Evolutionary conservation across 92 coral and sea anemone species (phyloP).

Genomic region (Heteractis magnifica): DNA sequence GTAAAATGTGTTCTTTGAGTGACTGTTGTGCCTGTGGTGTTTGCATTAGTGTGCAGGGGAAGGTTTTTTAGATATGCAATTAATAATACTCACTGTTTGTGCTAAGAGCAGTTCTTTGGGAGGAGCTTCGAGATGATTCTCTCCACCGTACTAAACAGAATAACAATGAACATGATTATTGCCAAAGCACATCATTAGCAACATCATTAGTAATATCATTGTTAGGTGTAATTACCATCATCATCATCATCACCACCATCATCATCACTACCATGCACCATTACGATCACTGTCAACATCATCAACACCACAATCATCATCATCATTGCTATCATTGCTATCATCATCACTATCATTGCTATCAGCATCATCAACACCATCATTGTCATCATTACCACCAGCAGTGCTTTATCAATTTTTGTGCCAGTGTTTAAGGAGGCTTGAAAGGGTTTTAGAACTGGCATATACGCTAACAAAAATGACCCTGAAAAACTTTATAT

Average conservation of each 20-base stretch:
- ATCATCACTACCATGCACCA: not conserved
- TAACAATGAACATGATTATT: not conserved
- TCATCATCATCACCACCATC: not conserved
- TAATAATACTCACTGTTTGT: slow-evolving; percentile 74
- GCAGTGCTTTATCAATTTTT: no score
- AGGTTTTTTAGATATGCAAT: not conserved
- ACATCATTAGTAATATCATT: not conserved
- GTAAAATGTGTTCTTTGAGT: no score
- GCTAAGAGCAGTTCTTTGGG: slow-evolving; percentile 89
- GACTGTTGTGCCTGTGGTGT: not conserved
- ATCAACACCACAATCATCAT: not conserved
- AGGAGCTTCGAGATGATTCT: slow-evolving; percentile 87
- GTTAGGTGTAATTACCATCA: not conserved
- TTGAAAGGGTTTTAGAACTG: no score
- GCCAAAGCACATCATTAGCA: not conserved
- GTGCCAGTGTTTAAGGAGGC: no score
- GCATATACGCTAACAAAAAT: no score
- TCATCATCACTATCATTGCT: not conserved
- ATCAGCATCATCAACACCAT: not conserved
- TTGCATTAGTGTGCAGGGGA: not conserved
- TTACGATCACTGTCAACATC: not conserved
- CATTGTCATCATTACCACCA: not conserved
- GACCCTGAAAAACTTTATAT: no score
- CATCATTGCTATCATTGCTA: not conserved
- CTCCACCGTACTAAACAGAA: slow-evolving; percentile 86